phyloP scores from a whole-genome alignment of 2,797 vertebrate genomes.

The Benthosema pterotum region DNA sequence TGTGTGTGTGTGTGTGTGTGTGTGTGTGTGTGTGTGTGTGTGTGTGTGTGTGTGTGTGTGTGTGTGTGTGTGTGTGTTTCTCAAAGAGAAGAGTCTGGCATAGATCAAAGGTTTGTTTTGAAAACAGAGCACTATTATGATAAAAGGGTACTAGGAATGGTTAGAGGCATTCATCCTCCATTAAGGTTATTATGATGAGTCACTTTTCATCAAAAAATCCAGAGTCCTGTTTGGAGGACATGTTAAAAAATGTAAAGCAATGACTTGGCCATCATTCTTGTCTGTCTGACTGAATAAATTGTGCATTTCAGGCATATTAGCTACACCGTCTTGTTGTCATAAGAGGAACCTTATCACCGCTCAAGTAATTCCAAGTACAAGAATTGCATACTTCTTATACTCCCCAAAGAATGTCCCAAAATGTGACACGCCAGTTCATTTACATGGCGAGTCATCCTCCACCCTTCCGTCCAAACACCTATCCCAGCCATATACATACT shows the following conservation, averaged over 20 bases:
- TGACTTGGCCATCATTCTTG: conserved; percentile 41
- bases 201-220: conserved; percentile 52
- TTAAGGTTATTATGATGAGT: conserved; percentile 59
- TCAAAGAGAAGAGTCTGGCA: conserved; percentile 11
- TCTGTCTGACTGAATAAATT: conserved; percentile 44
- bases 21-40: too few relatives aligned
- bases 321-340: conserved; percentile 52
- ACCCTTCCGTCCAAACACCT: conserved; percentile 50
- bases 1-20: too few relatives aligned
- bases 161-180: conserved; percentile 64
- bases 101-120: conserved; percentile 28
- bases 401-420: conserved; percentile 49
- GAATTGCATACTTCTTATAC: conserved; percentile 66
- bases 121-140: conserved; percentile 40
- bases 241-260: conserved; percentile 46
- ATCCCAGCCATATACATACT: conserved; percentile 74
- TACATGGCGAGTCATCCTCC: conserved; percentile 42
- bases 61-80: too few relatives aligned
- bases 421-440: conserved; percentile 42
- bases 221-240: conserved; percentile 40
- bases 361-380: conserved; percentile 57
- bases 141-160: conserved; percentile 32
- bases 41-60: too few relatives aligned
- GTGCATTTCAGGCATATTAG: conserved; percentile 31
- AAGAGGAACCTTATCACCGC: conserved; percentile 46